Evolutionary conservation across 1,140 invertebrate genomes (phyloP).

Genomic region (Lysiphlebus fabarum): DNA sequence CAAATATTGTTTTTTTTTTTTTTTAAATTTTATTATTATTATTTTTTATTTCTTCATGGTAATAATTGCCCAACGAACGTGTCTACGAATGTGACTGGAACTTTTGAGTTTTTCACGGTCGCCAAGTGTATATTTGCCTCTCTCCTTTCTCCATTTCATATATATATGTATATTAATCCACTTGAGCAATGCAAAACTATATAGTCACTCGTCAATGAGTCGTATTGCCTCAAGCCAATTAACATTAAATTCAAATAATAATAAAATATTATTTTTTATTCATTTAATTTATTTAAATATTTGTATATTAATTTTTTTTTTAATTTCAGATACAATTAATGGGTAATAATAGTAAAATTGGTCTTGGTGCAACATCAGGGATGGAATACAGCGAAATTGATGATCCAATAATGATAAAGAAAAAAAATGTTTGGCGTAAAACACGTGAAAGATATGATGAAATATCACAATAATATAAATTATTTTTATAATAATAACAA

Average conservation of each 20-base stretch:
- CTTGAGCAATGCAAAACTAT: background rate
- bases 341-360: conserved; percentile 46
- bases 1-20: conserved; percentile 22
- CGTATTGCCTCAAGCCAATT: conserved; percentile 1
- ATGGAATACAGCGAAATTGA: conserved; percentile 32
- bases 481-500: conserved; percentile 1
- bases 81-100: conserved; percentile 25
- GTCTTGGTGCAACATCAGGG: conserved; percentile 43
- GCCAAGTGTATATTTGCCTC: conserved; percentile 5
- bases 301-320: conserved; percentile 17
- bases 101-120: conserved; percentile 16
- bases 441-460: conserved; percentile 51
- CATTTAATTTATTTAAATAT: conserved; percentile 10
- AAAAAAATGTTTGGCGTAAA: conserved; percentile 49
- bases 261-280: conserved; percentile 2
- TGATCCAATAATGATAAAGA: conserved; percentile 43
- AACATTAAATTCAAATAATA: background rate
- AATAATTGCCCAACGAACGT: conserved; percentile 27
- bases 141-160: conserved; percentile 2
- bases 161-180: conserved; percentile 4
- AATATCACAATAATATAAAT: conserved; percentile 33
- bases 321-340: conserved; percentile 45
- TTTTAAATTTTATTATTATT: no score
- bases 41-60: background rate
- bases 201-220: background rate